phyloP scores from a whole-genome alignment of 2,797 vertebrate genomes.

The Hypotaenidia okinawae region DNA sequence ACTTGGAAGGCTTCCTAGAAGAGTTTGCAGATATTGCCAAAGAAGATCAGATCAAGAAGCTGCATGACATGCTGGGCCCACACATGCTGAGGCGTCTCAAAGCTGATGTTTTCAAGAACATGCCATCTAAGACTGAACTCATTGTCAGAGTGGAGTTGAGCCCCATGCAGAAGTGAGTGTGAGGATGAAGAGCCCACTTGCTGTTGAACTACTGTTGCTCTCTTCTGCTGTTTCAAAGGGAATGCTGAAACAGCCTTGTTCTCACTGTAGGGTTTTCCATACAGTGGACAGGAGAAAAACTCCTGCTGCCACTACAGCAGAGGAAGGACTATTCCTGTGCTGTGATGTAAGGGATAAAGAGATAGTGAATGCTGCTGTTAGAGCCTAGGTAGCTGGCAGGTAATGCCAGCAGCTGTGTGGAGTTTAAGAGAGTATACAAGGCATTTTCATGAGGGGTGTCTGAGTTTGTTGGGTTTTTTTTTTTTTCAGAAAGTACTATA shows the following conservation, averaged over 20 bases:
- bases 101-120: conserved; percentile 98
- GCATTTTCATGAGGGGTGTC: neutral
- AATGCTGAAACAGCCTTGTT: neutral
- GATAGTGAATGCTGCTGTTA: neutral
- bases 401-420: neutral
- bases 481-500: conserved; percentile 93
- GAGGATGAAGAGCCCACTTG: neutral
- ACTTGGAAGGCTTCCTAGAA: conserved; percentile 96
- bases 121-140: conserved; percentile 98
- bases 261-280: neutral
- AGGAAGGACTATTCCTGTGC: neutral
- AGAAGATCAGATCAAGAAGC: conserved; percentile 99
- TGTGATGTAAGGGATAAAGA: neutral
- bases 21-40: conserved; percentile 99
- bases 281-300: neutral
- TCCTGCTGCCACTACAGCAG: neutral
- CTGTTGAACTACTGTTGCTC: neutral
- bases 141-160: conserved; percentile 97
- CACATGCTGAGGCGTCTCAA: conserved; percentile 98
- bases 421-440: neutral
- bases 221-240: neutral
- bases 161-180: conserved; percentile 95
- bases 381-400: neutral
- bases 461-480: neutral
- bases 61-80: conserved; percentile 98